These are phyloP conservation scores for Dione vanillae DNA, from an alignment of 2,888 invertebrate species.

Conservation along the genomic window DNA sequence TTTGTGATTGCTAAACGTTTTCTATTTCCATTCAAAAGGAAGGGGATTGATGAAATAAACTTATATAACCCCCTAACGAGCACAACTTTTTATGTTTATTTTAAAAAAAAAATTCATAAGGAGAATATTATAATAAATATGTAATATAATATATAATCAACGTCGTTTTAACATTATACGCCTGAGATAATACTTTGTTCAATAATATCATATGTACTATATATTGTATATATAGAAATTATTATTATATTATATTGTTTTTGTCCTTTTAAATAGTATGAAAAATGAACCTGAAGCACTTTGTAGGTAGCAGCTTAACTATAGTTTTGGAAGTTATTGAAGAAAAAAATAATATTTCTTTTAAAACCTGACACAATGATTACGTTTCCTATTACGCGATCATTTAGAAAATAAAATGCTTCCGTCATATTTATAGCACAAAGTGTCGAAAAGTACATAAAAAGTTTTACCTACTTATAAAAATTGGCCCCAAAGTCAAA, in stretches of 20 bases:
- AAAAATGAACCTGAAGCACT: slow-evolving; percentile 68
- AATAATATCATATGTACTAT: no score
- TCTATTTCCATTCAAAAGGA: not conserved
- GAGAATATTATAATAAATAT: no score
- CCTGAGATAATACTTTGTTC: no score
- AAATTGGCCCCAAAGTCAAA: slow-evolving; percentile 17
- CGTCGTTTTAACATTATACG: no score
- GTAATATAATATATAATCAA: no score
- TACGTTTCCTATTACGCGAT: not conserved
- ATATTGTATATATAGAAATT: no score
- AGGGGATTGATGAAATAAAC: no score
- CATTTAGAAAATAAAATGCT: no score
- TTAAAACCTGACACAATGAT: slow-evolving; percentile 65
- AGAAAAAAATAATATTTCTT: slow-evolving; percentile 74
- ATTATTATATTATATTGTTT: no score
- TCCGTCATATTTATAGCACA: not conserved
- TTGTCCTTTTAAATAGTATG: not conserved
- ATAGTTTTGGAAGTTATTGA: slow-evolving; percentile 79
- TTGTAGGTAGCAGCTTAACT: slow-evolving; percentile 77
- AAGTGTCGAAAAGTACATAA: slow-evolving; percentile 11
- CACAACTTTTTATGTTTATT: no score
- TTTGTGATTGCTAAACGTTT: slow-evolving; percentile 9
- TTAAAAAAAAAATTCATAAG: no score
- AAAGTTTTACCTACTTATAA: slow-evolving; percentile 4
- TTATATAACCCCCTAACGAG: no score